A percentile compares a stretch with the other conserved stretches of the same genome.
phyloP scores from a whole-genome alignment of 2,797 vertebrate genomes.

The Catostomus latipinnis region DNA sequence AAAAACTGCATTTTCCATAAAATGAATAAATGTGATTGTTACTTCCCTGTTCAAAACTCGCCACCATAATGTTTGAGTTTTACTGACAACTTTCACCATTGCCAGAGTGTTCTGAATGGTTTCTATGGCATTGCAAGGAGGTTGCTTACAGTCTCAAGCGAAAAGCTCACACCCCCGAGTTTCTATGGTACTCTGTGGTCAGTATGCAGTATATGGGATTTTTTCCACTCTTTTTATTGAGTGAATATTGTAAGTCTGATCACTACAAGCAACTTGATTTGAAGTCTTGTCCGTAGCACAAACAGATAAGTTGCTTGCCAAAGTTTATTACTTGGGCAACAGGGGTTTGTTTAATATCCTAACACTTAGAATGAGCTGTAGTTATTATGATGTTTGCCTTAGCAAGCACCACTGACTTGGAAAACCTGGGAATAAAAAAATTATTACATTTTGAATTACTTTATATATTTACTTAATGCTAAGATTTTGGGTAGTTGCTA shows the following conservation, averaged over 20 bases:
- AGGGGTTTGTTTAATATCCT: not conserved
- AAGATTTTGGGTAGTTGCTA: no score
- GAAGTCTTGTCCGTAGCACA: no score
- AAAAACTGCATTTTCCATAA: no score
- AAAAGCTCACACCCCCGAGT: not conserved
- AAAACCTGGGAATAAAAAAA: no score
- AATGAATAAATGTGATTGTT: not conserved
- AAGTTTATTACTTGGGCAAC: not conserved
- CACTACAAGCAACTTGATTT: no score
- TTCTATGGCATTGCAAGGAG: not conserved
- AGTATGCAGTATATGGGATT: no score
- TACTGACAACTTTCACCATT: not conserved
- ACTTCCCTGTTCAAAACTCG: not conserved
- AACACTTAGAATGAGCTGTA: not conserved
- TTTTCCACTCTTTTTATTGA: no score
- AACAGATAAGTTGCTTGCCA: no score
- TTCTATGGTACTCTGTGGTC: not conserved
- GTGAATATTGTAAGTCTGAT: no score
- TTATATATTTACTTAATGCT: no score
- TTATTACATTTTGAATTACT: no score
- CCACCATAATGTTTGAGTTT: not conserved
- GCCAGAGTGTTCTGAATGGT: not conserved
- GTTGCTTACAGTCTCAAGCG: not conserved
- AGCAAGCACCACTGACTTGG: no score
- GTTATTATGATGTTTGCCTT: slow-evolving; percentile 1